phyloP scores from a whole-genome alignment of 2,797 vertebrate species.

The Silurus aristotelis region DNA sequence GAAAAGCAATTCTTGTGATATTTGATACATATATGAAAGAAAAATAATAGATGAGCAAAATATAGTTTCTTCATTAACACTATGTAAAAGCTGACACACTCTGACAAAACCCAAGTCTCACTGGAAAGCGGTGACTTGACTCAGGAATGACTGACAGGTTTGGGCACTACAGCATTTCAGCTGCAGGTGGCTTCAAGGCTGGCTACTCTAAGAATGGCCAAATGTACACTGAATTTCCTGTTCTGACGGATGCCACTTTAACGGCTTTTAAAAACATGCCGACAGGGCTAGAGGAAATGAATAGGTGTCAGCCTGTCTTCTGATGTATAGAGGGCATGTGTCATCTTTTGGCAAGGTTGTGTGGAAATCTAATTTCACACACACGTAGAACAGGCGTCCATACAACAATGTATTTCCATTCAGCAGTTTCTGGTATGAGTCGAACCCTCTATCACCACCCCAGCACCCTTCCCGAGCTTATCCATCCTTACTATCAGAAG shows the following conservation, averaged over 20 bases:
- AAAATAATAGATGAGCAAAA: slow-evolving; percentile 47
- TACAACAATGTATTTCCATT: slow-evolving; percentile 12
- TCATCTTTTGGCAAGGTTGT: slow-evolving; percentile 41
- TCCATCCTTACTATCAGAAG: slow-evolving; percentile 3
- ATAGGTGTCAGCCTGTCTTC: slow-evolving; percentile 36
- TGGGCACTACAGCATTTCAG: slow-evolving; percentile 12
- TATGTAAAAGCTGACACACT: slow-evolving; percentile 40
- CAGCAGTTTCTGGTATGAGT: slow-evolving; percentile 21
- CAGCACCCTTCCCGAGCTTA: slow-evolving; percentile 1
- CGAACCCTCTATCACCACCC: slow-evolving; percentile 6
- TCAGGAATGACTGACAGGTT: slow-evolving; percentile 18
- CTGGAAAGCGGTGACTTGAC: slow-evolving; percentile 37
- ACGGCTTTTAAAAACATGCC: slow-evolving; percentile 58
- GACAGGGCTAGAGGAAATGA: slow-evolving; percentile 53
- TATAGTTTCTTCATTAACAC: slow-evolving; percentile 54
- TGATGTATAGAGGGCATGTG: slow-evolving; percentile 57
- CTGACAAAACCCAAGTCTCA: background rate
- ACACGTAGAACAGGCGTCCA: slow-evolving; percentile 31
- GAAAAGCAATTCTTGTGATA: background rate
- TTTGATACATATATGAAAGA: background rate
- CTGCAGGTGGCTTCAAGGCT: slow-evolving; percentile 33
- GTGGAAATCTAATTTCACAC: slow-evolving; percentile 55
- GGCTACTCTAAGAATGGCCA: slow-evolving; percentile 34
- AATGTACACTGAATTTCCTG: slow-evolving; percentile 42
- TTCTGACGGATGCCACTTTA: slow-evolving; percentile 58